These are phyloP conservation scores for Carabus problematicus DNA, from an alignment of 2,888 invertebrate genomes.

Conservation along the genomic window DNA sequence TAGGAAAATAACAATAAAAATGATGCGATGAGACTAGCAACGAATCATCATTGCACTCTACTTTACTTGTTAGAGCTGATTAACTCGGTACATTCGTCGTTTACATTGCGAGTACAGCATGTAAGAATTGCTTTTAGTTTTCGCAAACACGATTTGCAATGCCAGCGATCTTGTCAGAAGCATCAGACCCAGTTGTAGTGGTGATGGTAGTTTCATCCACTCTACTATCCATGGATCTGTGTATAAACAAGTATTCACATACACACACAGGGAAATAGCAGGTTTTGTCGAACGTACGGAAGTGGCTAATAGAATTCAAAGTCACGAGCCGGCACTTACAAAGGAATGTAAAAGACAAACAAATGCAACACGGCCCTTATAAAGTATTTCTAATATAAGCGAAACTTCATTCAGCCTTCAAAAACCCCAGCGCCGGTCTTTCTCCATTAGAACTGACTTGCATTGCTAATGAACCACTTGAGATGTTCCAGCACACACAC, in stretches of 20 bases:
- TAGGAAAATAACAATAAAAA: no score
- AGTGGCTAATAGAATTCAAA: conserved; percentile 42
- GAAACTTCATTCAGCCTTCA: conserved; percentile 42
- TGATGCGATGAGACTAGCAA: no score
- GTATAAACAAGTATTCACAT: conserved; percentile 3
- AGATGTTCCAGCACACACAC: conserved; percentile 42
- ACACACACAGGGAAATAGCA: not conserved
- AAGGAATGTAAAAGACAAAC: conserved; percentile 43
- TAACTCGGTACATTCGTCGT: no score
- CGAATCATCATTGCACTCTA: no score
- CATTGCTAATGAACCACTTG: conserved; percentile 53
- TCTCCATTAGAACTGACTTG: conserved; percentile 51
- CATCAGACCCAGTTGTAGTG: not conserved
- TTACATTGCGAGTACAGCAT: no score
- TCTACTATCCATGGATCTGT: not conserved
- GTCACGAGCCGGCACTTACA: conserved; percentile 42
- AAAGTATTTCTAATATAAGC: conserved; percentile 43
- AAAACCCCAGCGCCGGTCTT: conserved; percentile 41
- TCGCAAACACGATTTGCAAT: not conserved
- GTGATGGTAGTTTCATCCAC: not conserved
- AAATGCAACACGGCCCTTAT: conserved; percentile 40
- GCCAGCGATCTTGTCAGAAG: not conserved
- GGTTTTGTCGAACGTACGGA: conserved; percentile 35
- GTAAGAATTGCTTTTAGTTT: no score
- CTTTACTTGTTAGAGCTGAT: no score